Evolutionary conservation across 2,888 invertebrate genomes (phyloP), one percentile per base, ranked within the genome.

Genomic region (Dione juno): DNA sequence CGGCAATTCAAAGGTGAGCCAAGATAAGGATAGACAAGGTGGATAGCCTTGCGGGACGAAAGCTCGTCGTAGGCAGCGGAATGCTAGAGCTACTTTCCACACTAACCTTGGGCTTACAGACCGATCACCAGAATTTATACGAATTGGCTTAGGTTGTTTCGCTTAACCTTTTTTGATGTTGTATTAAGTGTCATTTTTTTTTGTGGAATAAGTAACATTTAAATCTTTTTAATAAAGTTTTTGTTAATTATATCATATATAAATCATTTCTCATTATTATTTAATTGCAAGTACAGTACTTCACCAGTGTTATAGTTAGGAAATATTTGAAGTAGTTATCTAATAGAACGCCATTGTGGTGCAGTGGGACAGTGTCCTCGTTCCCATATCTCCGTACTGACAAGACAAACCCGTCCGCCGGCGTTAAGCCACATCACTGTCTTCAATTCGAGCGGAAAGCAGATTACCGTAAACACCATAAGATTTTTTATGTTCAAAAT

Each of bases 21-120:
- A 71, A 75, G 78, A 77, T 78, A 79, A 78, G 76, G 76, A 78
- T 77, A 79, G 78, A 77, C 76, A 72, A 76, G 74, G 71, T 77
- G 77, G 77, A 77, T 84, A 88, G 88, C 89, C 89, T 88, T 88
- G 88, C 79, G 79, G 78, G 84, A 88, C 86, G 89, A 88, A 88
- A 89, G 89, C 87, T 84, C 83, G 80, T 80, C 79, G 80, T 77
- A 77, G 78, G 77, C 77, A 74, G 77, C 75, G 88, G 89, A 88
- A 88, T 88, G 87, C 80, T 81, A 81, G 82, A 82, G 85, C 80
- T 85, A 88, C 89, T 89, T 84, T 84, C 82, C 77, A 81, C 78
- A 75, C 79, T 78, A 82, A 82, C 84, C 84, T 84, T 84, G 84
- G 76, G 76, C 76, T 53, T 68, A 69, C 72, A 72, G 74, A 76